These are phyloP conservation scores for Abscondita cerata DNA, from an alignment of 2,888 invertebrate genomes.

Conservation along the genomic window DNA sequence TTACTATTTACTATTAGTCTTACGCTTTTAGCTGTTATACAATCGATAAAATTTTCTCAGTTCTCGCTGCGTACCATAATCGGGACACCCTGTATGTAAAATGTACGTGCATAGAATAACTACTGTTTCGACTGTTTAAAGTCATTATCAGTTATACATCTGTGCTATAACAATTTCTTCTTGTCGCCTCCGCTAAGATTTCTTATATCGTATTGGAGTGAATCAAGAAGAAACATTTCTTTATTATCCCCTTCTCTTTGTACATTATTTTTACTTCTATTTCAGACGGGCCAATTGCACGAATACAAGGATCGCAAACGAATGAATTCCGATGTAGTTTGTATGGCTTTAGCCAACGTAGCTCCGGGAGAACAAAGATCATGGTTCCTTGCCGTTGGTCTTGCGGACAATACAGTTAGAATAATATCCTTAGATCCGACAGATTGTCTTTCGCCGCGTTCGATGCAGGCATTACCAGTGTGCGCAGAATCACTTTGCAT, in stretches of 20 bases:
- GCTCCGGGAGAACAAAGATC: conserved; percentile 94
- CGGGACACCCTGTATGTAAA: conserved; percentile 41
- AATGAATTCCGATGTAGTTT: conserved; percentile 96
- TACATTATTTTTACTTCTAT: conserved; percentile 39
- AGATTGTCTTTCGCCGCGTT: conserved; percentile 94
- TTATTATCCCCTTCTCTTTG: background rate
- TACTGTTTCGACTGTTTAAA: conserved; percentile 25
- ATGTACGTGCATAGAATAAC: conserved; percentile 32
- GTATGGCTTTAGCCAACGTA: conserved; percentile 97
- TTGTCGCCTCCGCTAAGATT: conserved; percentile 57
- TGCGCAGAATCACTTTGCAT: conserved; percentile 96
- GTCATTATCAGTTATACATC: conserved; percentile 37
- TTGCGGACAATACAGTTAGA: conserved; percentile 95
- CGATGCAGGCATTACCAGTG: conserved; percentile 96
- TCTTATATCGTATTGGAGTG: conserved; percentile 55
- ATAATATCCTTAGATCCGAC: conserved; percentile 97
- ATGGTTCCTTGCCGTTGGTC: conserved; percentile 94
- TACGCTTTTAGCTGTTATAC: too few species aligned
- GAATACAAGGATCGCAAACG: conserved; percentile 98
- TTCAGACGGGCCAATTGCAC: conserved; percentile 94
- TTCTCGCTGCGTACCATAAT: too few species aligned
- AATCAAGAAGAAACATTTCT: conserved; percentile 53
- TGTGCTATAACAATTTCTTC: conserved; percentile 52
- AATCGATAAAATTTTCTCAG: too few species aligned
- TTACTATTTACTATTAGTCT: too few species aligned